Evolutionary conservation across 2,888 invertebrate species (phyloP), one percentile per base, ranked within the genome.

Genomic region (Phragmatobia fuliginosa): DNA sequence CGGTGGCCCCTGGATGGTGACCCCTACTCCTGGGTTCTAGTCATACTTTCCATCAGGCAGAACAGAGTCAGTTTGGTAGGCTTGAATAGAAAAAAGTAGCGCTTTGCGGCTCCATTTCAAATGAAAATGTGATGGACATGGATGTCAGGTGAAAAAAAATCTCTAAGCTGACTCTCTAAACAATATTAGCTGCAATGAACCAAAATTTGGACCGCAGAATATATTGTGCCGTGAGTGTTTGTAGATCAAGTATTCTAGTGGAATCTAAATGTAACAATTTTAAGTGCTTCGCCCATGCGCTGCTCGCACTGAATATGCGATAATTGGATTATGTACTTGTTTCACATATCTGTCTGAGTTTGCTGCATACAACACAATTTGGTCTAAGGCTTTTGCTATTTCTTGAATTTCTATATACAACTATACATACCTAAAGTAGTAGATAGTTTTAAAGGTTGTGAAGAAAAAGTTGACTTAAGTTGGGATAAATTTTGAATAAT

Each of bases 181-280:
- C 56, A 14, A 8, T 56, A 14, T 59, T 31, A 58, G 72, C 75
- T 78, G 82, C 71, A 74, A 78, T 74, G 73, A 66, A 75, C 73
- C 36, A 74, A 78, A 79, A 67, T 71, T 75, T 74, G 74, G 75
- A 78, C 79, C 73, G 38, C 75, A 71, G 79, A 80, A 76, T 74
- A 79, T 74, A n/a, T n/a, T n/a, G 71, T 74, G 74, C 10, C 8
- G 16, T 78, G n/a, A 83, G 82, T 83, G 78, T 85, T 87, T 86
- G 83, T 75, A 74, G 74, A 80, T 69, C 73, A 68, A 74, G 76
- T 75, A 75, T 81, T 82, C 73, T 59, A 68, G 62, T 65, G 75
- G 81, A 83, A 87, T 87, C 80, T 85, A 83, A 85, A 80, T 75
- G 84, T 83, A 87, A 86, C 83, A 80, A 83, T 83, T 86, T 86